Base-by-base conservation (phyloP, 2,113 vertebrate species). In the Pseudorectes ferrugineus region DNA sequence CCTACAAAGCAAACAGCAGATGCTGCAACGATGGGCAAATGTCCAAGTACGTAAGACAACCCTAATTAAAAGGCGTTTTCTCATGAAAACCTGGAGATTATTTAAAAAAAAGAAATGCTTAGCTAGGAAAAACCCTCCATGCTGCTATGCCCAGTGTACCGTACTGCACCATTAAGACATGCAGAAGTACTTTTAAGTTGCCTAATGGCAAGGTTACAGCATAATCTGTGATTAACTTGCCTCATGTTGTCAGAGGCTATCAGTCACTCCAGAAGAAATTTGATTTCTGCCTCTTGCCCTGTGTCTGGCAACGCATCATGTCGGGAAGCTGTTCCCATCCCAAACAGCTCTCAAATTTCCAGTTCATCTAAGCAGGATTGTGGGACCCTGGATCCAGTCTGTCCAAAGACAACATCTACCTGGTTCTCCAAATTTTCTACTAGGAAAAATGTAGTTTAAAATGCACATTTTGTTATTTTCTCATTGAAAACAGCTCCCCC, bases 1-100 rank as follows among this genome's bases (percentile, higher is more conserved):
- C 86, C 86, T 91, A 61, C 52, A 81, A 87, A 80, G 76, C 61
- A 91, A 89, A 89, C 61, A 81, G 63, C 86, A 92, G 83, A 93
- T 77, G 76, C 59, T 84, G 78, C n/a, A 80, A 67, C 0, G 1
- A 38, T 7, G 48, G 73, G 84, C 57, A 95, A 78, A 71, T 15
- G 22, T 67, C 73, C 87, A 93, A 61, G 42, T 14, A 76, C 11
- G 17, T 54, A 93, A 87, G 46, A 81, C 14, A 92, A 33, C 25
- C 14, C 55, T 78, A 81, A 92, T 65, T 95, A 89, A 92, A 93
- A 88, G 40, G 63, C 5, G 1, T 91, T 89, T 93, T 63, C 36
- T 75, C 28, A 65, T 26, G 28, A 87, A 91, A 95, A 89, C 33
- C 23, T 72, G 61, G 25, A 57, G 31, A 73, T 84, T 74, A 71